Conservation (phyloP, 2,113 vertebrate species). For the Ranitomeya imitator region DNA sequence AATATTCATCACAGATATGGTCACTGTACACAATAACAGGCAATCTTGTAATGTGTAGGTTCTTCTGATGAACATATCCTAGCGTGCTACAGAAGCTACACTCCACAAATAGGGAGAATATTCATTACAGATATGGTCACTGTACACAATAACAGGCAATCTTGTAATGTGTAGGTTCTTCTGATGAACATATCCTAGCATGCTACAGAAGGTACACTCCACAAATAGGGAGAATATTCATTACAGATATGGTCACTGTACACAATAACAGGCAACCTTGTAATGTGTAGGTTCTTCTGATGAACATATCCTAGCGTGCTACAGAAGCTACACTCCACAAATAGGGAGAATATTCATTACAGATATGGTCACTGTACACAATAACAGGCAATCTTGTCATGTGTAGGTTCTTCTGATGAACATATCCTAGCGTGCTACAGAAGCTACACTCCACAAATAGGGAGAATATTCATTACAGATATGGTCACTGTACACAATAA, state of each 20-base stretch:
- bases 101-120: no score
- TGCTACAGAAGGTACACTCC: background rate
- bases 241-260: background rate
- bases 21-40: background rate
- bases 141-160: background rate
- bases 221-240: background rate
- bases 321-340: background rate
- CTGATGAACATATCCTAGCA: background rate
- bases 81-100: background rate
- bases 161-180: background rate
- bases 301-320: background rate
- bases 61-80: background rate
- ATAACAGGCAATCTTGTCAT: background rate
- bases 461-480: background rate
- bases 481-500: background rate
- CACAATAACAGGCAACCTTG: background rate
- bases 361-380: background rate
- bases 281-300: background rate
- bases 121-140: no score
- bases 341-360: no score
- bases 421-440: background rate
- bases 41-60: background rate
- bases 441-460: background rate
- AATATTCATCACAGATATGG: background rate
- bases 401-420: background rate